Evolutionary conservation across 2,888 invertebrate species (phyloP).

Genomic region (Drosophila kokeensis): DNA sequence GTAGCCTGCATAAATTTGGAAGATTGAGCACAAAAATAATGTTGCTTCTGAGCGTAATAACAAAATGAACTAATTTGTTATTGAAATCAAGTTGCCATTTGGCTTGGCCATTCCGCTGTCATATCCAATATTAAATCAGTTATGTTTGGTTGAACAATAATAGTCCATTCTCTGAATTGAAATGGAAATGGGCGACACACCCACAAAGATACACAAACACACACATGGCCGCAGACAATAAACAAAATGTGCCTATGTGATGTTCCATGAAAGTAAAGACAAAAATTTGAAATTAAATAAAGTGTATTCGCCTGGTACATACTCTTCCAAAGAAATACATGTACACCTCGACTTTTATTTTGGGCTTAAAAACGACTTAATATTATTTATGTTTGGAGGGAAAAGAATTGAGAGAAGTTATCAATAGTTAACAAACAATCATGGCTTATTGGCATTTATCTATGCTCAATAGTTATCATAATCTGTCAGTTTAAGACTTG

Average conservation of each 20-base stretch:
- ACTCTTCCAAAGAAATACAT: neutral
- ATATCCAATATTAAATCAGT: conserved; percentile 70
- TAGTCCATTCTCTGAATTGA: conserved; percentile 24
- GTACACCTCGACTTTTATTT: neutral
- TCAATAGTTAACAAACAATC: neutral
- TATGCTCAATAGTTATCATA: neutral
- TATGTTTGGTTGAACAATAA: conserved; percentile 62
- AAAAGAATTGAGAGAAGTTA: neutral
- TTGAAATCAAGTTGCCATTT: conserved; percentile 67
- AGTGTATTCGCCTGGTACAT: neutral
- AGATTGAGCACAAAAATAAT: conserved; percentile 48
- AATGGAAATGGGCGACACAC: conserved; percentile 3
- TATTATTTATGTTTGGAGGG: neutral
- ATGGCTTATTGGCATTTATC: neutral
- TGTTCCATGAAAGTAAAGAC: conserved; percentile 53
- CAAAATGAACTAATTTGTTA: conserved; percentile 69
- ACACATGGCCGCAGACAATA: conserved; percentile 54
- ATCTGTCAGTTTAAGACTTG: neutral
- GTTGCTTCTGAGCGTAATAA: conserved; percentile 52
- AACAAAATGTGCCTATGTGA: conserved; percentile 55
- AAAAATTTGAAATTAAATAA: conserved; percentile 31
- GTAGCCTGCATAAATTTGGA: conserved; percentile 45
- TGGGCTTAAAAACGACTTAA: neutral
- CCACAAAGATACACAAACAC: conserved; percentile 19
- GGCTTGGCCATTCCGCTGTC: conserved; percentile 42